Percentiles rank a stretch among this genome's conserved stretches.
Evolutionary conservation across 2,797 vertebrate genomes (phyloP).

Genomic region (Loris lydekkerianus): DNA sequence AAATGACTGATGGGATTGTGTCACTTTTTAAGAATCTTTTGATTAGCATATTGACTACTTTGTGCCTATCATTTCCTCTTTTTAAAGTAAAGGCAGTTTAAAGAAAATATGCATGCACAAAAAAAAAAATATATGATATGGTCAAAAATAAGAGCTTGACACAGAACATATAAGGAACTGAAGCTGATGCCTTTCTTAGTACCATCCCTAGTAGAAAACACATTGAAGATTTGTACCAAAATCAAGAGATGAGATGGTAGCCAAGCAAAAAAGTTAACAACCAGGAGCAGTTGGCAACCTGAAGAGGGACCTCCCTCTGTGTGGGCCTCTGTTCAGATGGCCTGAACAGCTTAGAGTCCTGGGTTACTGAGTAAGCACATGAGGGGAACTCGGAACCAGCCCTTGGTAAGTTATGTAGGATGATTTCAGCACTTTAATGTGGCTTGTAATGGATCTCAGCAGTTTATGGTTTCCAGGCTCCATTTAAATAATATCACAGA

Average conservation of each 20-base stretch:
- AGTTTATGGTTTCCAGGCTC: neutral
- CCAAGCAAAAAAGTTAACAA: neutral
- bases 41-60: neutral
- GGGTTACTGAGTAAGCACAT: neutral
- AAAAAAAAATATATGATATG: neutral
- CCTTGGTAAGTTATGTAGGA: neutral
- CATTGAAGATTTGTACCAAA: neutral
- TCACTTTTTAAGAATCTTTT: conserved; percentile 14
- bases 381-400: neutral
- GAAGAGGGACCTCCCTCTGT: neutral
- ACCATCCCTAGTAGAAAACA: neutral
- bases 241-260: no score
- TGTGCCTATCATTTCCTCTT: neutral
- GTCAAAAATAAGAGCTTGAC: neutral
- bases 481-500: neutral
- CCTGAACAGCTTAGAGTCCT: neutral
- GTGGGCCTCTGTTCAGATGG: no score
- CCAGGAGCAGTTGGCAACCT: neutral
- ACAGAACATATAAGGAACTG: neutral
- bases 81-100: conserved; percentile 19
- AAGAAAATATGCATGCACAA: neutral
- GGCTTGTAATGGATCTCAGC: neutral
- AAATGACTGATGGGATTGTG: neutral
- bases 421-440: neutral
- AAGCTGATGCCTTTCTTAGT: neutral